A percentile compares a stretch with the other conserved stretches of the same genome.
phyloP scores from a whole-genome alignment of 2,888 invertebrate species.

The Catocala sponsa region DNA sequence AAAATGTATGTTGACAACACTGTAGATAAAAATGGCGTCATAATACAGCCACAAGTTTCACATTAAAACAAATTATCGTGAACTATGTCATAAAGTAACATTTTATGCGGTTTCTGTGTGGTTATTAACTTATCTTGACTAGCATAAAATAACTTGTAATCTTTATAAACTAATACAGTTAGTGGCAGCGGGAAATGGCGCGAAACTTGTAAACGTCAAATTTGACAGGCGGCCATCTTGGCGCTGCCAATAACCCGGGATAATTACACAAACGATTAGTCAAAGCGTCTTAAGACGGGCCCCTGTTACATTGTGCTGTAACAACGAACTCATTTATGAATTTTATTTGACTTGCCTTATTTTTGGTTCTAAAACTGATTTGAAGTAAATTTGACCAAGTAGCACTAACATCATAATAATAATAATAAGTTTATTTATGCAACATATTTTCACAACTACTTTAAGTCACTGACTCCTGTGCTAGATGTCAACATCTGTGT shows the following conservation, averaged over 20 bases:
- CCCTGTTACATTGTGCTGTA: conserved; percentile 35
- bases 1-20: no score
- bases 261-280: conserved; percentile 82
- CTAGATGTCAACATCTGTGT: no score
- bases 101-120: no score
- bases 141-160: conserved; percentile 23
- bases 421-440: no score
- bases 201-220: conserved; percentile 79
- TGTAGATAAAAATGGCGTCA: no score
- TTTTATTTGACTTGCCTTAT: background rate
- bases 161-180: conserved; percentile 34
- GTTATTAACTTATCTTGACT: background rate
- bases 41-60: no score
- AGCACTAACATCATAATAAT: no score
- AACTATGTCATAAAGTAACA: no score
- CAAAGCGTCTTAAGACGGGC: conserved; percentile 60
- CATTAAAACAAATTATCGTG: no score
- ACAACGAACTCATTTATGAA: background rate
- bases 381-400: background rate
- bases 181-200: conserved; percentile 56
- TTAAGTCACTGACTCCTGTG: no score
- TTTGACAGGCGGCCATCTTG: conserved; percentile 82
- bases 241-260: conserved; percentile 71
- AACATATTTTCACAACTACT: no score
- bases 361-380: background rate